Evolutionary conservation across 1,140 invertebrate species (phyloP).

Genomic region (Drosophila arizonae): DNA sequence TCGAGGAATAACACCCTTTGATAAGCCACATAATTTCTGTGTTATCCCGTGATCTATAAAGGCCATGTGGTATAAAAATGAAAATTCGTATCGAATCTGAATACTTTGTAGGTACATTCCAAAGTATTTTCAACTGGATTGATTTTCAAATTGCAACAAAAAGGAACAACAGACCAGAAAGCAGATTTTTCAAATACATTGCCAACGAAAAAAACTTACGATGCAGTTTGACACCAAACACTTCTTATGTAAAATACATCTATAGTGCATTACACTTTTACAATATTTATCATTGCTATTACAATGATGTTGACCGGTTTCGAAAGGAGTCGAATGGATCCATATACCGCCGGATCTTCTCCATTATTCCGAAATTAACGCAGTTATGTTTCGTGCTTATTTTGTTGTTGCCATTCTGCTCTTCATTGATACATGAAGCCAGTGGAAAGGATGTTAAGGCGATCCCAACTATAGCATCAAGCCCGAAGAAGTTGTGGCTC

Average conservation of each 20-base stretch:
- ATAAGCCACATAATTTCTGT: slow-evolving; percentile 5
- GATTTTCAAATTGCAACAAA: slow-evolving; percentile 4
- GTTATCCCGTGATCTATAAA: slow-evolving; percentile 8
- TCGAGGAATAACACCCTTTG: background rate
- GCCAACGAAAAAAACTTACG: no score
- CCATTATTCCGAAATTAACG: slow-evolving; percentile 34
- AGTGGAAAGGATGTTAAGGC: slow-evolving; percentile 28
- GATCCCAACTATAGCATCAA: background rate
- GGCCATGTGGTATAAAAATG: slow-evolving; percentile 64
- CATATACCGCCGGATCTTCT: no score
- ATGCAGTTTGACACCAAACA: background rate
- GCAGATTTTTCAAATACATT: no score
- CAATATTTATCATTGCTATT: background rate
- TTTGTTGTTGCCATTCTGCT: slow-evolving; percentile 48
- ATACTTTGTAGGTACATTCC: slow-evolving; percentile 25
- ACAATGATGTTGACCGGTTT: background rate
- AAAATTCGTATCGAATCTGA: slow-evolving; percentile 45
- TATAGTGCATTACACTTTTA: background rate
- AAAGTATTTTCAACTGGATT: slow-evolving; percentile 25
- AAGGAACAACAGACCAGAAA: background rate
- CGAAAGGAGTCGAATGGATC: no score
- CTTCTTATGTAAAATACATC: background rate
- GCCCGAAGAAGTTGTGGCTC: background rate
- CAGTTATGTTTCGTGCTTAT: slow-evolving; percentile 52
- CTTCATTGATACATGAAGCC: slow-evolving; percentile 27